Evolutionary conservation across 2,113 vertebrate genomes (phyloP).

Genomic region (Halichoerus grypus): DNA sequence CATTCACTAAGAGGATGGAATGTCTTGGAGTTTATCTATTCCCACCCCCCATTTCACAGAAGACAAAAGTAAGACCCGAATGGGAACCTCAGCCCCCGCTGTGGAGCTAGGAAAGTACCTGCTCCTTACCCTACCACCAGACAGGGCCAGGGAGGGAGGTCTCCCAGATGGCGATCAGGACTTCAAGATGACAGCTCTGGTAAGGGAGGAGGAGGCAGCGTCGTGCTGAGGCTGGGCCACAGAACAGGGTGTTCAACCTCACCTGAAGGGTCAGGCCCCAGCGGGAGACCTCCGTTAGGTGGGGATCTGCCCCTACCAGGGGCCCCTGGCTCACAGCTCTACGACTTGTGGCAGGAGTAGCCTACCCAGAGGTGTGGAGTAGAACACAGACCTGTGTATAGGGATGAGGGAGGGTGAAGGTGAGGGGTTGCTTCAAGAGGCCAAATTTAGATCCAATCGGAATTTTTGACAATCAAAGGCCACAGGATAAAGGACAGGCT

Average conservation of each 20-base stretch:
- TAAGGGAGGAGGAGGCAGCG: neutral
- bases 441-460: conserved; percentile 35
- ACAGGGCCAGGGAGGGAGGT: neutral
- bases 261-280: neutral
- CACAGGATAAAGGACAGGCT: neutral
- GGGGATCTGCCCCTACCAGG: neutral
- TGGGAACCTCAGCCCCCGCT: neutral
- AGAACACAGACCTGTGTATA: neutral
- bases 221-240: neutral
- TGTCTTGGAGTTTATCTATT: neutral
- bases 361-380: neutral
- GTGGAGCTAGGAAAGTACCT: neutral
- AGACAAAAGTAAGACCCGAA: neutral
- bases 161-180: neutral
- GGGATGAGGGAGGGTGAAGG: neutral
- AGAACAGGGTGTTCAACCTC: neutral
- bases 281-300: neutral
- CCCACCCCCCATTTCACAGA: neutral
- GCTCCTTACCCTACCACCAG: neutral
- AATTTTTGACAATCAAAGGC: conserved; percentile 21
- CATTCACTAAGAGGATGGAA: neutral
- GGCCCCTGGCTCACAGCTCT: neutral
- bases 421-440: neutral
- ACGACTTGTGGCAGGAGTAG: neutral
- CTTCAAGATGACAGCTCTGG: neutral